These are phyloP conservation scores for Sesia apiformis DNA, from an alignment of 2,888 invertebrate species.

Conservation along the genomic window DNA sequence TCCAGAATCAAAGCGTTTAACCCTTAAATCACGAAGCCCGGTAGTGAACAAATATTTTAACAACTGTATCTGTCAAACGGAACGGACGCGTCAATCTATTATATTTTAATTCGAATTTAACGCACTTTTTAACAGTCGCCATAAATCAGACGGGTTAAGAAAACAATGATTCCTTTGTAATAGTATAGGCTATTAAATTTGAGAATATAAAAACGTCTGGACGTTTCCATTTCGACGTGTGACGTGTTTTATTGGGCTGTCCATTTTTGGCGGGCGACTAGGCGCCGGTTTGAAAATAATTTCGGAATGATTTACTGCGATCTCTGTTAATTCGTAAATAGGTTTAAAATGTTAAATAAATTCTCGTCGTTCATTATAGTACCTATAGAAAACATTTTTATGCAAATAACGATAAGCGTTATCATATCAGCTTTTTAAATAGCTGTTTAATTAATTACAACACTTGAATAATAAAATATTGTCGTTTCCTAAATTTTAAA, in stretches of 20 bases:
- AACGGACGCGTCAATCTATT: conserved; percentile 17
- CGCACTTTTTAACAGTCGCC: conserved; percentile 25
- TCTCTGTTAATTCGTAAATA: conserved; percentile 21
- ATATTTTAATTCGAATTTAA: conserved; percentile 10
- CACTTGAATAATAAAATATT: too few species aligned
- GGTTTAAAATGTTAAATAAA: conserved; percentile 4
- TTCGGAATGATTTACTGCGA: conserved; percentile 58
- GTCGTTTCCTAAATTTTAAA: too few species aligned
- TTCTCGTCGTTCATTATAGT: not conserved
- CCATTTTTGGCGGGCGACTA: conserved; percentile 32
- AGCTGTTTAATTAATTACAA: too few species aligned
- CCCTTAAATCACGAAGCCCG: conserved; percentile 34
- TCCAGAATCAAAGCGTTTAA: not conserved
- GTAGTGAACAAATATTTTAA: conserved; percentile 52
- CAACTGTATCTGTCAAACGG: conserved; percentile 24
- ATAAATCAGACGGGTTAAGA: conserved; percentile 62
- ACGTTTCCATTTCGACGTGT: conserved; percentile 10
- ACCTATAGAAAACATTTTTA: too few species aligned
- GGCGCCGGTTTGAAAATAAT: conserved; percentile 43
- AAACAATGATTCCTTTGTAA: conserved; percentile 72
- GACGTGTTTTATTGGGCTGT: conserved; percentile 16
- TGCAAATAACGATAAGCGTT: too few species aligned
- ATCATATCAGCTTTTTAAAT: too few species aligned
- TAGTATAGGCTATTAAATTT: conserved; percentile 65
- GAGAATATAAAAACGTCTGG: conserved; percentile 51